Conservation (phyloP, 2,113 vertebrate species). For the Tringa solitaria region DNA sequence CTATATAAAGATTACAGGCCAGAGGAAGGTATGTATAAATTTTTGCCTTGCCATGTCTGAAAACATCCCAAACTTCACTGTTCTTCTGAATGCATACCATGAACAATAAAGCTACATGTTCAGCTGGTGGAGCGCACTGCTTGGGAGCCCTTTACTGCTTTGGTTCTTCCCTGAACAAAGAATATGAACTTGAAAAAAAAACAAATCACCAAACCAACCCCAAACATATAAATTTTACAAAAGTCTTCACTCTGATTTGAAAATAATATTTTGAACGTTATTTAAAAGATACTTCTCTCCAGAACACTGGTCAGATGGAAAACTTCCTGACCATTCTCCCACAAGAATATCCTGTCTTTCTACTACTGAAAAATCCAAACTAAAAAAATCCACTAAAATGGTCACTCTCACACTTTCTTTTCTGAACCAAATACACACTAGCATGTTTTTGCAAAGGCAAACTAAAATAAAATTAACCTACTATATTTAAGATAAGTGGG, state of each 20-base stretch:
- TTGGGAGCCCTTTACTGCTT: not conserved
- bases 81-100: not conserved
- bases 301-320: not conserved
- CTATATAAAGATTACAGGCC: not conserved
- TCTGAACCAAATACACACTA: not conserved
- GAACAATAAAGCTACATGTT: not conserved
- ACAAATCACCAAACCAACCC: not conserved
- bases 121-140: not conserved
- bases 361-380: not conserved
- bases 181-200: not conserved
- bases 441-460: not conserved
- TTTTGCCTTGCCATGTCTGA: not conserved
- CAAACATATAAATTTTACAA: not conserved
- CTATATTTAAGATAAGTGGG: not conserved
- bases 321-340: not conserved
- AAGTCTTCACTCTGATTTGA: not conserved
- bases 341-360: not conserved
- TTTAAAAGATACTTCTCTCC: not conserved
- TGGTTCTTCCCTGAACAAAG: not conserved
- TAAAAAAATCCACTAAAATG: not conserved
- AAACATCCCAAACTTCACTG: not conserved
- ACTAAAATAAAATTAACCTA: not conserved
- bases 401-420: not conserved
- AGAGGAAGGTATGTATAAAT: not conserved
- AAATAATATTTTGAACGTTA: not conserved